Evolutionary conservation across 64 coral and sea anemone genomes (phyloP).

Genomic region (Hydrozoanthus tunicans): DNA sequence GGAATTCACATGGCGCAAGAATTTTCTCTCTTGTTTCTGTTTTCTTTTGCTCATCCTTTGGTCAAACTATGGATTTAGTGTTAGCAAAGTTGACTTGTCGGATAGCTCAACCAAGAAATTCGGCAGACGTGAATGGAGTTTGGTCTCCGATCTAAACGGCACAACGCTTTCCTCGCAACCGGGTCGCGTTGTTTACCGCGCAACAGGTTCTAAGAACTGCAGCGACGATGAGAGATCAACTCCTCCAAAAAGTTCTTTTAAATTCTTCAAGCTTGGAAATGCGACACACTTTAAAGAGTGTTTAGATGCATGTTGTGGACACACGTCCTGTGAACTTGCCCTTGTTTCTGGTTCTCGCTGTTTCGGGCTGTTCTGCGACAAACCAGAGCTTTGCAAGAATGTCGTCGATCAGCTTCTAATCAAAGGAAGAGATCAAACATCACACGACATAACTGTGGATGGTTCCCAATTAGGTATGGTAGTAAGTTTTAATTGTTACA

Average conservation of each 20-base stretch:
- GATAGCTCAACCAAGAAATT: neutral
- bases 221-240: neutral
- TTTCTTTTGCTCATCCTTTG: constrained; percentile 29
- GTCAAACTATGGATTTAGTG: constrained; percentile 30
- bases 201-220: constrained; percentile 21
- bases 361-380: constrained; percentile 15
- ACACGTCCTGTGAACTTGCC: constrained; percentile 21
- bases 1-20: constrained; percentile 29
- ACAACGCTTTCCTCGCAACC: constrained; percentile 3
- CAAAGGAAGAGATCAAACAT: constrained; percentile 9
- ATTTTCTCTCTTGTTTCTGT: neutral
- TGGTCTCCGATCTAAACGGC: neutral
- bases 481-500: neutral
- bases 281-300: constrained; percentile 2
- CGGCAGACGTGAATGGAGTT: neutral
- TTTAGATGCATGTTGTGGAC: constrained; percentile 35
- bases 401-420: constrained; percentile 3
- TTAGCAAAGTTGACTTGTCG: neutral
- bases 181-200: neutral
- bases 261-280: constrained; percentile 47
- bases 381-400: constrained; percentile 23
- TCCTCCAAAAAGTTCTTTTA: neutral
- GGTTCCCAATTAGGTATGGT: neutral
- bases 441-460: neutral
- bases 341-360: constrained; percentile 23